Evolutionary conservation across 2,888 invertebrate species (phyloP).

Genomic region (Suillia variegata): DNA sequence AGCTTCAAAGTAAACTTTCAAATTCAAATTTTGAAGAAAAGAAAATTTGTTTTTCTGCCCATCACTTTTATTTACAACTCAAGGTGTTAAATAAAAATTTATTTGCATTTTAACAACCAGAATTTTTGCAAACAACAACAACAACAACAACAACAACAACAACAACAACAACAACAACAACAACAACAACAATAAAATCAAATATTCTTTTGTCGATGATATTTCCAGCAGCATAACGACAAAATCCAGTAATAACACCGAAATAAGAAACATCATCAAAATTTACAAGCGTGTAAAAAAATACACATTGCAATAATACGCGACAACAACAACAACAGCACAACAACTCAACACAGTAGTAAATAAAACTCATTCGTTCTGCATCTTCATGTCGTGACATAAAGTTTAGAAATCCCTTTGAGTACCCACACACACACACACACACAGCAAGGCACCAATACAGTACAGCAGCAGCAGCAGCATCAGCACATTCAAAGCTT

Average conservation of each 20-base stretch:
- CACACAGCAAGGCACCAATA: not conserved
- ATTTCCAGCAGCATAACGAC: no score
- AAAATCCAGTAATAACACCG: no score
- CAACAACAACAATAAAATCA: conserved; percentile 10
- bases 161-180: conserved; percentile 11
- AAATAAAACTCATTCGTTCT: not conserved
- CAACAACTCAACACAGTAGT: conserved; percentile 24
- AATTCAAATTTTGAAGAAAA: no score
- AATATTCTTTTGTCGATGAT: no score
- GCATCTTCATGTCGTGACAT: not conserved
- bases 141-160: conserved; percentile 35
- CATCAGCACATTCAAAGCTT: not conserved
- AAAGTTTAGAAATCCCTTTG: not conserved
- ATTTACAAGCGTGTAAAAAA: not conserved
- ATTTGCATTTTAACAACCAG: not conserved
- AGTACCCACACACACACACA: conserved; percentile 18
- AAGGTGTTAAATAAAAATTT: no score
- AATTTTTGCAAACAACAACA: conserved; percentile 13
- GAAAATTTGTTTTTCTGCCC: no score
- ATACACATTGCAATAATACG: not conserved
- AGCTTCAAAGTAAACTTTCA: no score
- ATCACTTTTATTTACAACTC: no score
- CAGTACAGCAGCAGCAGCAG: not conserved
- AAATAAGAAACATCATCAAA: not conserved
- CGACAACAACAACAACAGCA: not conserved